Evolutionary conservation across 1,140 invertebrate genomes (phyloP).

Genomic region (Kradibia gibbosae): DNA sequence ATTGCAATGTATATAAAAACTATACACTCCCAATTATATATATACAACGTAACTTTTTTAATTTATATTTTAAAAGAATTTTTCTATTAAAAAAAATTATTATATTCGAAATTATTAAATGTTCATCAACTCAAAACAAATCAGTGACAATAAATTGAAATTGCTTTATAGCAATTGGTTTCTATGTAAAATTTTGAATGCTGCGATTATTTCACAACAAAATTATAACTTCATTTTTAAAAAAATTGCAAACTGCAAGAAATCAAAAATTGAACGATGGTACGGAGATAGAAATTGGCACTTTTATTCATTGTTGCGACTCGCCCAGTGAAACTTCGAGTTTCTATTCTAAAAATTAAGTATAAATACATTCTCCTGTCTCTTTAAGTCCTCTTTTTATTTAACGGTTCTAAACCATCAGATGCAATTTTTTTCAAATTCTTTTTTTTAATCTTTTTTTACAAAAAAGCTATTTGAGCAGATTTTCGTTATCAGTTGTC

Average conservation of each 20-base stretch:
- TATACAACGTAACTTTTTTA: not conserved
- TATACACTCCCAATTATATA: constrained; percentile 10
- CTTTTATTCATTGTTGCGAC: constrained; percentile 51
- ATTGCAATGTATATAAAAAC: not conserved
- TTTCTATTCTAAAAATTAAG: constrained; percentile 52
- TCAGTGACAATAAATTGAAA: constrained; percentile 15
- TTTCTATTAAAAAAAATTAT: constrained; percentile 39
- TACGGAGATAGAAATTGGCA: constrained; percentile 48
- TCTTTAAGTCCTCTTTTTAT: constrained; percentile 46
- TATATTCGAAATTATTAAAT: constrained; percentile 5
- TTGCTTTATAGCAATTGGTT: not conserved
- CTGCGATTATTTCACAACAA: constrained; percentile 15
- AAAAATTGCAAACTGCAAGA: constrained; percentile 41
- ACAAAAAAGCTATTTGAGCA: constrained; percentile 49
- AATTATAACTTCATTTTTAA: constrained; percentile 32
- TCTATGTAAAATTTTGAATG: constrained; percentile 10
- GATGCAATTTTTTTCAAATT: constrained; percentile 46
- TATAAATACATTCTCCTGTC: constrained; percentile 45
- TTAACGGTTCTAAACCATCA: constrained; percentile 48
- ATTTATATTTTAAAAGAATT: not conserved
- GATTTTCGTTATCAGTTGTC: constrained; percentile 45
- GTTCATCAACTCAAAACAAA: constrained; percentile 16
- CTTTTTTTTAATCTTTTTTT: constrained; percentile 45
- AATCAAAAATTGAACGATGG: constrained; percentile 43
- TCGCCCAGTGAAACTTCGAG: constrained; percentile 45